Conservation (phyloP, 2,888 invertebrate species). For the Cephus sareptanus region DNA sequence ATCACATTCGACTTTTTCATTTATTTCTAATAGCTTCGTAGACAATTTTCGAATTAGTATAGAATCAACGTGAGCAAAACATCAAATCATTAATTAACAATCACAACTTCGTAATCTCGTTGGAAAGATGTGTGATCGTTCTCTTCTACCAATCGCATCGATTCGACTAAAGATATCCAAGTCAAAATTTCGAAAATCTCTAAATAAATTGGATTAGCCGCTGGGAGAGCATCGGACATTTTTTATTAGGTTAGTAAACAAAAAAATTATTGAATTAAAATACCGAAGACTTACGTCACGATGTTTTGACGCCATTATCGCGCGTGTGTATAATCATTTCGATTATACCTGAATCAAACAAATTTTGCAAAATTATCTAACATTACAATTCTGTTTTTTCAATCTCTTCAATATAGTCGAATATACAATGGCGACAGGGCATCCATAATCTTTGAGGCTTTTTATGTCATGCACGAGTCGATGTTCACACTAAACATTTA, state of each 20-base stretch:
- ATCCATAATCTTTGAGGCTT: conserved; percentile 33
- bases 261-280: conserved; percentile 8
- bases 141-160: conserved; percentile 27
- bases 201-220: conserved; percentile 38
- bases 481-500: conserved; percentile 46
- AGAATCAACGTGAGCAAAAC: neutral
- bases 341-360: neutral
- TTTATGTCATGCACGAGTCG: conserved; percentile 53
- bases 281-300: neutral
- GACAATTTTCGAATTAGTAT: neutral
- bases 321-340: neutral
- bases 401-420: neutral
- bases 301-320: neutral
- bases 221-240: conserved; percentile 42
- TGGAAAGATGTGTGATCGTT: conserved; percentile 61
- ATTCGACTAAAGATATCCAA: conserved; percentile 19
- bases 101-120: conserved; percentile 25
- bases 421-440: conserved; percentile 30
- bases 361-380: neutral
- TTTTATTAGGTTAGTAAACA: conserved; percentile 50
- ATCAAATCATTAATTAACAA: neutral
- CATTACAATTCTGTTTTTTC: conserved; percentile 2
- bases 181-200: conserved; percentile 11
- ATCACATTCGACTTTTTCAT: neutral
- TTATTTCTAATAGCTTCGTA: neutral